Base-by-base conservation (phyloP, 2,888 invertebrate species). In the Phortica magna region DNA sequence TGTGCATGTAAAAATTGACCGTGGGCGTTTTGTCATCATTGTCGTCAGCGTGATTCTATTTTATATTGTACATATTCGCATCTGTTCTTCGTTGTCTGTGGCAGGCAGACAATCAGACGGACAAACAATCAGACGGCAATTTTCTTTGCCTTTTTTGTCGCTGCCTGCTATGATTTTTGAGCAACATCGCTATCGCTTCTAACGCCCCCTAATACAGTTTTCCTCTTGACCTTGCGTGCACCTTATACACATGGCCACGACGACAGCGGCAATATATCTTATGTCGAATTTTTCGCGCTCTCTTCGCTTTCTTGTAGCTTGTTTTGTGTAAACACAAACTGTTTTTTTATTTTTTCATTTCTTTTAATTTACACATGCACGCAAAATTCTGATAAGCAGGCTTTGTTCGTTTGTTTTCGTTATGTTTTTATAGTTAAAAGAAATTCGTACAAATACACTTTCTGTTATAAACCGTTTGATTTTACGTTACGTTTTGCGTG, bases 101-200 rank as follows among this genome's bases (percentile, higher is more conserved):
- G 86, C 84, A 86, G 79, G 87, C 80, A 80, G 81, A 78, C 83
- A 88, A 85, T 84, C 80, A 87, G 87, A 78, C 83, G 81, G 81
- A 80, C 78, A 80, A 43, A 71, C 68, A 74, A 17, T 39, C 31
- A 65, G 73, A 76, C 81, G 78, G 75, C 80, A 80, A 83, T 82
- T 79, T 88, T 86, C 85, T 84, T 86, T 87, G 78, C 85, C 85
- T 86, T 86, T 83, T 86, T 88, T 83, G 85, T 86, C 83, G 87
- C 31, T 88, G 81, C 80, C 83, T 82, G 81, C 81, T 72, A 48
- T 73, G 74, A 70, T 77, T 67, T 77, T 80, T 82, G 10, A 48
- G 48, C 48, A 48, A 9, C 48, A 48, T 12, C 48, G 14, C 77
- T 78, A 74, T 80, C 68, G 79, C 75, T 83, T 83, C 83, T 80